Evolutionary conservation across 2,797 vertebrate genomes (phyloP).

Genomic region (Trematomus bernacchii): DNA sequence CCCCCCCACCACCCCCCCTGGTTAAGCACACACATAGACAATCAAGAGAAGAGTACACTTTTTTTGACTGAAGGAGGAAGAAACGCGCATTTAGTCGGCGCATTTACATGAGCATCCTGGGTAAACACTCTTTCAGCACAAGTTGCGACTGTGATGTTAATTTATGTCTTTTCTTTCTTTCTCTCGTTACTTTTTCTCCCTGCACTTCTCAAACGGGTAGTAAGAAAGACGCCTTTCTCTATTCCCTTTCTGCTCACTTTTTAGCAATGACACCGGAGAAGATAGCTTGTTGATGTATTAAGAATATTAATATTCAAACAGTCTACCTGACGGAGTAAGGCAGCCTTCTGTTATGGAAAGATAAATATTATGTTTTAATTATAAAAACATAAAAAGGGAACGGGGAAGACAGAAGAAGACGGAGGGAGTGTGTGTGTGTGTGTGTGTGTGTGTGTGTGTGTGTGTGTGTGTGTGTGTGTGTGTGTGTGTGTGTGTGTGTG

Average conservation of each 20-base stretch:
- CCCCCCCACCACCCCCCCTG: slow-evolving; percentile 26
- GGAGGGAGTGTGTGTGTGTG: slow-evolving; percentile 35
- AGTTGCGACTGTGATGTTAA: slow-evolving; percentile 58
- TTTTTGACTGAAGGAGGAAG: slow-evolving; percentile 34
- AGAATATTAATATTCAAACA: slow-evolving; percentile 90
- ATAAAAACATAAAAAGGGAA: slow-evolving; percentile 90
- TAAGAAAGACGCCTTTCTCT: slow-evolving; percentile 40
- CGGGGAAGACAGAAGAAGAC: slow-evolving; percentile 64
- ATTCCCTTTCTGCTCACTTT: slow-evolving; percentile 65
- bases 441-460: slow-evolving; percentile 39
- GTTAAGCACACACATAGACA: slow-evolving; percentile 74
- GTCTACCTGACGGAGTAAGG: slow-evolving; percentile 87
- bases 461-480: slow-evolving; percentile 19
- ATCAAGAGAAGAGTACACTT: slow-evolving; percentile 59
- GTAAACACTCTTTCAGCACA: slow-evolving; percentile 37
- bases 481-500: background rate
- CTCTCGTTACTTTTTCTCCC: slow-evolving; percentile 7
- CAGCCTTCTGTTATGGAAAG: slow-evolving; percentile 90
- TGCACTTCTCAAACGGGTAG: slow-evolving; percentile 36
- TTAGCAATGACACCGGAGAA: slow-evolving; percentile 81
- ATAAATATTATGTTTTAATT: slow-evolving; percentile 93
- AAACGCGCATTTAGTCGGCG: slow-evolving; percentile 41
- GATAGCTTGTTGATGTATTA: slow-evolving; percentile 88
- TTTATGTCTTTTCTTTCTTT: slow-evolving; percentile 44
- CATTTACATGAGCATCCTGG: slow-evolving; percentile 57